phyloP scores from a whole-genome alignment of 2,888 invertebrate genomes.

The Xanthorhoe spadicearia region DNA sequence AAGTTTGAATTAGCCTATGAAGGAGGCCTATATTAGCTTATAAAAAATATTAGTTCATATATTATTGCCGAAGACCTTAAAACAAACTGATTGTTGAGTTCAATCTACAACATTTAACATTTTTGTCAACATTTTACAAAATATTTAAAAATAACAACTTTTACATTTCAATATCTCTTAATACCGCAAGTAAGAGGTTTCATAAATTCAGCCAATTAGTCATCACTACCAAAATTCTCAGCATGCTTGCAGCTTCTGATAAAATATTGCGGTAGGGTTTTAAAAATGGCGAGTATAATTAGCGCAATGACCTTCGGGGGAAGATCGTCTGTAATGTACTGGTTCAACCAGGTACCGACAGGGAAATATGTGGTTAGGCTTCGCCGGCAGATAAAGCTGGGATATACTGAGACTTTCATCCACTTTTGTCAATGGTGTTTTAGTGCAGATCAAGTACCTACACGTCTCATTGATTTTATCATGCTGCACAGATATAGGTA shows the following conservation, averaged over 20 bases:
- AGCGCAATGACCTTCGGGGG: conserved; percentile 40
- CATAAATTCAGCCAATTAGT: conserved; percentile 27
- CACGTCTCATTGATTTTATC: too few species aligned
- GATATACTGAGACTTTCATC: conserved; percentile 15
- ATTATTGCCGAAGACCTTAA: too few species aligned
- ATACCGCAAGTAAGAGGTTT: not conserved
- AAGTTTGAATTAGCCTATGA: too few species aligned
- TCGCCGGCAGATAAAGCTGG: conserved; percentile 18
- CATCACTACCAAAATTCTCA: conserved; percentile 18
- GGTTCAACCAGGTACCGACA: conserved; percentile 25
- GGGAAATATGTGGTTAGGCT: conserved; percentile 40
- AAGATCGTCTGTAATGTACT: conserved; percentile 37
- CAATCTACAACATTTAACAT: too few species aligned
- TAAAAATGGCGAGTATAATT: conserved; percentile 26
- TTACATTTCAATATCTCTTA: not conserved
- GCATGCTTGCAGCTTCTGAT: conserved; percentile 17
- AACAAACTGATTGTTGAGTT: too few species aligned
- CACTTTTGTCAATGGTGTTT: too few species aligned
- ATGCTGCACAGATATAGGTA: too few species aligned
- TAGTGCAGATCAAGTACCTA: too few species aligned
- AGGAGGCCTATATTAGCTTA: too few species aligned
- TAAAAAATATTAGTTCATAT: too few species aligned
- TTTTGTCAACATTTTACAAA: too few species aligned
- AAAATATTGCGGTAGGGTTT: conserved; percentile 26
- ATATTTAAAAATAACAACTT: too few species aligned